phyloP scores from a whole-genome alignment of 2,797 vertebrate species.

The Gobio occitaniae region DNA sequence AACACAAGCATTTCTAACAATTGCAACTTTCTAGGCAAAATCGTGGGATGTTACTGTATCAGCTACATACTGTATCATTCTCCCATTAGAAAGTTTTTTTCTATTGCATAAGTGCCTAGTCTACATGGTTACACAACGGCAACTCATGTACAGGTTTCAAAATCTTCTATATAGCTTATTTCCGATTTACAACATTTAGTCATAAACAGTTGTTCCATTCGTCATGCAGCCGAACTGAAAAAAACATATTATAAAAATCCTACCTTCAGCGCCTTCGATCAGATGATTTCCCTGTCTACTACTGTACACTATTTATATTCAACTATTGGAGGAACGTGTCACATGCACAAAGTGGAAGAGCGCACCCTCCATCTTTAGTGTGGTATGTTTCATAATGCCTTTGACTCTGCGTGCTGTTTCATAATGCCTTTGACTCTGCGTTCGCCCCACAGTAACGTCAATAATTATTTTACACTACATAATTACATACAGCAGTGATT shows the following conservation, averaged over 20 bases:
- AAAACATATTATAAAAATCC: too few species aligned
- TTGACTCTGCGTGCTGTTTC: not conserved
- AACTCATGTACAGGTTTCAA: not conserved
- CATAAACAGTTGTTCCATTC: not conserved
- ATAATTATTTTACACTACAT: not conserved
- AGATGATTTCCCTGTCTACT: not conserved
- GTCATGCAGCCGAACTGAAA: not conserved
- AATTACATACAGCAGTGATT: not conserved
- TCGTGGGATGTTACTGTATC: not conserved
- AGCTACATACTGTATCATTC: not conserved
- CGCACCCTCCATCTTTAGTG: constrained; percentile 46
- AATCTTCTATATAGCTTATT: not conserved
- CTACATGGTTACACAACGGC: constrained; percentile 15
- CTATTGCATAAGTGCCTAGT: not conserved
- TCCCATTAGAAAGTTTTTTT: not conserved
- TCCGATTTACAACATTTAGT: not conserved
- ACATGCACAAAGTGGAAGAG: not conserved
- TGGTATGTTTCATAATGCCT: not conserved
- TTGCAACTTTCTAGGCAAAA: not conserved
- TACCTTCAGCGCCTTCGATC: constrained; percentile 4
- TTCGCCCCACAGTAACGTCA: not conserved
- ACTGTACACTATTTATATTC: constrained; percentile 11
- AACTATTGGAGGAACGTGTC: constrained; percentile 1
- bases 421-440: not conserved
- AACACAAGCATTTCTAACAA: not conserved